A percentile compares a stretch with the other conserved stretches of the same genome.
Conservation (phyloP, 1,140 invertebrate genomes). For the Telenomus remus region DNA sequence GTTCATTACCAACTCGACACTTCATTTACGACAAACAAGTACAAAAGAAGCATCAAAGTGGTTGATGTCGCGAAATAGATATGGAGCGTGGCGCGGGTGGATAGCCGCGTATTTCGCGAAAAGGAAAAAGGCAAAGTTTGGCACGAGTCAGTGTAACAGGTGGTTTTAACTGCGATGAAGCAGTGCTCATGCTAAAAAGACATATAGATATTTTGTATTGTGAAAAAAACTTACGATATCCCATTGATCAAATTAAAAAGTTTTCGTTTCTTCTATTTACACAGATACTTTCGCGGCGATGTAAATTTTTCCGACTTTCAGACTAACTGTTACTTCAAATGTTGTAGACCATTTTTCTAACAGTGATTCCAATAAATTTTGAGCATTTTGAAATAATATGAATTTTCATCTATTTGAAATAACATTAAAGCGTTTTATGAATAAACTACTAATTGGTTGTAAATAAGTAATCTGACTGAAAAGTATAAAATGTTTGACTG, state of each 20-base stretch:
- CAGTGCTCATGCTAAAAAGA: slow-evolving; percentile 61
- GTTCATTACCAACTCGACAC: slow-evolving; percentile 39
- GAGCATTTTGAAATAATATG: no score
- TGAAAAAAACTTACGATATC: slow-evolving; percentile 39
- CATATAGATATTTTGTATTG: slow-evolving; percentile 36
- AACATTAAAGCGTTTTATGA: no score
- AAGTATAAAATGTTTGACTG: no score
- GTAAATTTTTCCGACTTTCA: no score
- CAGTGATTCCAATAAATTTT: no score
- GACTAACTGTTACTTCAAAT: no score
- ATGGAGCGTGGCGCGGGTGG: slow-evolving; percentile 43
- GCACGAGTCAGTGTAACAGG: slow-evolving; percentile 69
- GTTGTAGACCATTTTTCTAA: no score
- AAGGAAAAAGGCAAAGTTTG: slow-evolving; percentile 67
- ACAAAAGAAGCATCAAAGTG: slow-evolving; percentile 55
- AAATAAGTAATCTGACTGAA: no score
- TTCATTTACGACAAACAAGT: slow-evolving; percentile 46
- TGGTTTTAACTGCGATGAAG: slow-evolving; percentile 72
- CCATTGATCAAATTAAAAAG: slow-evolving; percentile 30
- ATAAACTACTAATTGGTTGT: no score
- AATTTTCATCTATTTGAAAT: no score
- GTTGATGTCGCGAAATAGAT: slow-evolving; percentile 56
- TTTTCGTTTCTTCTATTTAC: slow-evolving; percentile 5
- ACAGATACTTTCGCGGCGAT: background rate
- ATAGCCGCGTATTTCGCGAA: slow-evolving; percentile 65